Conservation (phyloP, 2,888 invertebrate species). For the Himalopsyche anomala region DNA sequence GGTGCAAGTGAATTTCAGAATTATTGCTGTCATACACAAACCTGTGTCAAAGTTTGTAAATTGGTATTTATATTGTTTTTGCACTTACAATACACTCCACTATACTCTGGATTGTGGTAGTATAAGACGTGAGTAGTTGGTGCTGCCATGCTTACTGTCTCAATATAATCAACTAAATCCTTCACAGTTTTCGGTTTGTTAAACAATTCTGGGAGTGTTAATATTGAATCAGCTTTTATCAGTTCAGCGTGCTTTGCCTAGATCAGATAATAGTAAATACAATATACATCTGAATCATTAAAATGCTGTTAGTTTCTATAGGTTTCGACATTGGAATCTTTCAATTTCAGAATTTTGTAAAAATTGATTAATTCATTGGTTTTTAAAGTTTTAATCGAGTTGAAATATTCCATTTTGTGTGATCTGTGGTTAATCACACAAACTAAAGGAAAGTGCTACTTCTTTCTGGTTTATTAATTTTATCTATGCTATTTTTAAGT, state of each 20-base stretch:
- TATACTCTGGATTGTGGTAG: slow-evolving; percentile 88
- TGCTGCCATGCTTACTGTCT: slow-evolving; percentile 82
- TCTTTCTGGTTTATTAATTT: no score
- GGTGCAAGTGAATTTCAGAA: no score
- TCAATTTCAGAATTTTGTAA: neutral
- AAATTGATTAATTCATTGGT: neutral
- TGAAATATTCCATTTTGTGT: no score
- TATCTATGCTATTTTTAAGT: no score
- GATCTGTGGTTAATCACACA: no score
- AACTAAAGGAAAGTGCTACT: no score
- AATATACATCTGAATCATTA: neutral
- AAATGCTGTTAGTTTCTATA: neutral
- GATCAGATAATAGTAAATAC: neutral
- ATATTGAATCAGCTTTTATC: slow-evolving; percentile 81
- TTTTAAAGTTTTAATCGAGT: neutral
- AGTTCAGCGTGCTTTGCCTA: slow-evolving; percentile 78
- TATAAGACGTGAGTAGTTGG: slow-evolving; percentile 87
- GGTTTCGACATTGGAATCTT: neutral
- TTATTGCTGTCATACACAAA: no score
- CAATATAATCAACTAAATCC: slow-evolving; percentile 82
- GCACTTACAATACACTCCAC: slow-evolving; percentile 83
- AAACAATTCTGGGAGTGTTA: slow-evolving; percentile 87
- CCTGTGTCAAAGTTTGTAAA: no score
- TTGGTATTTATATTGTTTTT: neutral
- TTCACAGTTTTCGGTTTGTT: slow-evolving; percentile 81